Evolutionary conservation across 2,113 vertebrate genomes (phyloP), one percentile per base, ranked within the genome.

Genomic region (Phoenicopterus ruber): DNA sequence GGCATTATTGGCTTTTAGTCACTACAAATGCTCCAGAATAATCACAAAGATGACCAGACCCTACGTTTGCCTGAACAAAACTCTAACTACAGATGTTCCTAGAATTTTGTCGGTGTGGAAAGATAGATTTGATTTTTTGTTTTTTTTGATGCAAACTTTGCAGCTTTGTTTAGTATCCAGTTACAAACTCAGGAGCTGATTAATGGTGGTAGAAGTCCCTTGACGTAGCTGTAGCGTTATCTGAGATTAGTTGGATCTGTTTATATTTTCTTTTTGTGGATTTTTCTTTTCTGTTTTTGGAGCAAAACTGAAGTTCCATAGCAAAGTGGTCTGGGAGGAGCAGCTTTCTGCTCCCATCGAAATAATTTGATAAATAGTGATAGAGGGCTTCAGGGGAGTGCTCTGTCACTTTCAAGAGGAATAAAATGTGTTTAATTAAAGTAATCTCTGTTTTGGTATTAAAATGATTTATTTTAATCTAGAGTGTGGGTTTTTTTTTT

Each of bases 371-470:
- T 97, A 97, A 97, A 96, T 97, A 95, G 84, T 91, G 94, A 70
- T 77, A 69, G 81, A 95, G 82, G 54, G 86, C 86, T 97, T 94
- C 82, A 86, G 95, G 88, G 89, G 63, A 95, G 74, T 91, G 46
- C 91, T 98, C 90, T 91, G 95, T 94, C 92, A 96, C 65, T 91
- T 97, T 93, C 85, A 94, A 88, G 82, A 82, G 46, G 52, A 97
- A 97, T 88, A 97, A 96, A 97, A 52, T 90, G 77, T 93, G 95
- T 96, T 97, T 98, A 98, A 98, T 98, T 97, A 97, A 98, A 97
- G 90, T 93, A 93, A 97, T 97, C 90, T 90, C 94, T 97, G 70
- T 95, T 97, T 96, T 86, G 94, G n/a, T n/a, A 95, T 89, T 94
- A 91, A 96, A 97, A 97, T 95, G 96, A 97, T 96, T 97, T 62